A percentile compares a stretch with the other conserved stretches of the same genome.
Conservation (phyloP, 2,113 vertebrate genomes). For the Sylvietta virens region DNA sequence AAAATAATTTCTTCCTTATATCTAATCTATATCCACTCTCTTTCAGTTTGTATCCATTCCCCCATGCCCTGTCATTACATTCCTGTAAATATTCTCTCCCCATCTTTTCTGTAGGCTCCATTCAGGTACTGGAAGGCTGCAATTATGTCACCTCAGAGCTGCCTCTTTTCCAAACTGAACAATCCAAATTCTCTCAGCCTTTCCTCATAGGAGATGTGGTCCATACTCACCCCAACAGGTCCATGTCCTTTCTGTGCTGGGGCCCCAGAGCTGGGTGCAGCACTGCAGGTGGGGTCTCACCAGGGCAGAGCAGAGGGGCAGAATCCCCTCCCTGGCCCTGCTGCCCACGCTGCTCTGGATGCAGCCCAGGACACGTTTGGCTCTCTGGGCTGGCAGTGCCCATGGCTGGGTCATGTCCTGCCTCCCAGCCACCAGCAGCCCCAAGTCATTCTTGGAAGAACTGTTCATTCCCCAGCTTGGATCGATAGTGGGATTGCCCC, state of each 20-base stretch:
- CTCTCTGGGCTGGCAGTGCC: rapidly evolving
- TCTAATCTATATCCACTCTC: not conserved
- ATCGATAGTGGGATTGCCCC: rapidly evolving
- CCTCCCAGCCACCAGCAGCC: rapidly evolving
- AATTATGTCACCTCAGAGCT: not conserved
- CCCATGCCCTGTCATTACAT: not conserved
- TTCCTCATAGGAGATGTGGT: not conserved
- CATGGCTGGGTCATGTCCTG: not conserved
- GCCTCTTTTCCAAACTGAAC: not conserved
- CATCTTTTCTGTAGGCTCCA: not conserved
- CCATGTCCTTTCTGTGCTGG: not conserved
- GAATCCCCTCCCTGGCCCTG: not conserved
- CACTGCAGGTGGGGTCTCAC: not conserved
- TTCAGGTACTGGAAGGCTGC: not conserved
- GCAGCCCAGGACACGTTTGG: not conserved
- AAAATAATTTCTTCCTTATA: not conserved
- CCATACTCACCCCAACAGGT: rapidly evolving
- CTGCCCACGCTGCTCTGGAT: not conserved
- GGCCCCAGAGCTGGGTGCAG: not conserved
- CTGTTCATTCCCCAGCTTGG: not conserved
- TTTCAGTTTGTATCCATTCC: not conserved
- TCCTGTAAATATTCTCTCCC: not conserved
- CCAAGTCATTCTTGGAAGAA: not conserved
- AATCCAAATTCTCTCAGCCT: not conserved
- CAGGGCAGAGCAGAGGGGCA: not conserved